Percentiles rank a stretch among this genome's conserved stretches.
phyloP scores from a whole-genome alignment of 23 tunicate species.

The Styela clava region DNA sequence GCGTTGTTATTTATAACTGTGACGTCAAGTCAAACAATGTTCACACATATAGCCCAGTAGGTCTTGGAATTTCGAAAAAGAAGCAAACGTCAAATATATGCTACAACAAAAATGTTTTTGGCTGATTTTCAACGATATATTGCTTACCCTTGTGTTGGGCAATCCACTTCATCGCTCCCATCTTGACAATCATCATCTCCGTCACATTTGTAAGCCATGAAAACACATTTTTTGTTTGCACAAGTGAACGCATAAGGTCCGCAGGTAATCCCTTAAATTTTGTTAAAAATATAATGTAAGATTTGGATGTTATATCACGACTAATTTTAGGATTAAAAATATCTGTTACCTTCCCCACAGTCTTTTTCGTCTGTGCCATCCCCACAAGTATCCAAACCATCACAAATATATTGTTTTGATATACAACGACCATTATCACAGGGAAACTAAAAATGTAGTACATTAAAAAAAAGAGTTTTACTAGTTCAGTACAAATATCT shows the following conservation, averaged over 20 bases:
- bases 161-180: conserved; percentile 46
- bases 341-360: not conserved
- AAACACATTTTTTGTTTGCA: conserved; percentile 58
- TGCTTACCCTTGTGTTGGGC: conserved; percentile 58
- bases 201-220: conserved; percentile 53
- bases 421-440: conserved; percentile 79
- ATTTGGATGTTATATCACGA: no score
- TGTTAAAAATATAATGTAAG: no score
- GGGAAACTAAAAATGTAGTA: conserved; percentile 43
- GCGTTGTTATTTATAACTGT: no score
- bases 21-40: no score
- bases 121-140: no score
- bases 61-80: no score
- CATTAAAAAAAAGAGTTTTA: not conserved
- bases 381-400: conserved; percentile 77
- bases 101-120: no score
- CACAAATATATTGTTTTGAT: conserved; percentile 41
- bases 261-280: conserved; percentile 41
- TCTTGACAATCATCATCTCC: conserved; percentile 84
- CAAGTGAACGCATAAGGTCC: conserved; percentile 48
- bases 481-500: no score
- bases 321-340: no score
- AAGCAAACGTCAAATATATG: no score
- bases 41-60: no score
- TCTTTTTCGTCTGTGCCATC: conserved; percentile 40